phyloP scores from a whole-genome alignment of 1,140 invertebrate genomes.

The Leguminivora glycinivorella region DNA sequence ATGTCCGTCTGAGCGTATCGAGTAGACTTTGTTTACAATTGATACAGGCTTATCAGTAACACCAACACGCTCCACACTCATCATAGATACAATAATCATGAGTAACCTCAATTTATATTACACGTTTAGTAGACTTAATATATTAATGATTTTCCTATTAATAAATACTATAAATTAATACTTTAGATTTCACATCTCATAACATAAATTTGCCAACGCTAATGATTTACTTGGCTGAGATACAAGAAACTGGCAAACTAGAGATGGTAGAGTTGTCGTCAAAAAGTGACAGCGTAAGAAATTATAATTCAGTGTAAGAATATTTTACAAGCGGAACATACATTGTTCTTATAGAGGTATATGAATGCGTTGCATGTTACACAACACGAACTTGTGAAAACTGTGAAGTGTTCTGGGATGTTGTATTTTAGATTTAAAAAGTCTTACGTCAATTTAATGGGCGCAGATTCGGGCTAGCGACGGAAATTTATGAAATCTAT shows the following conservation, averaged over 20 bases:
- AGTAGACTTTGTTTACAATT: conserved; percentile 15
- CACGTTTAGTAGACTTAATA: too few species aligned
- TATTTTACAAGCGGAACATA: too few species aligned
- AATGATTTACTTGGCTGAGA: not conserved
- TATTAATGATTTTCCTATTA: not conserved
- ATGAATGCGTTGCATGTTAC: too few species aligned
- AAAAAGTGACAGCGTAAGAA: not conserved
- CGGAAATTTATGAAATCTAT: conserved; percentile 17
- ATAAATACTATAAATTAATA: not conserved
- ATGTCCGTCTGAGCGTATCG: conserved; percentile 2
- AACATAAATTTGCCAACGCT: not conserved
- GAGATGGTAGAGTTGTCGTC: not conserved
- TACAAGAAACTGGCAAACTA: not conserved
- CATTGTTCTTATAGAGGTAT: too few species aligned
- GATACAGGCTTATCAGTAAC: conserved; percentile 21
- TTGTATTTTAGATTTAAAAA: not conserved
- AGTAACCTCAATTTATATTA: too few species aligned
- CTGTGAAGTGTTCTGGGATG: not conserved
- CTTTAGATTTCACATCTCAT: not conserved
- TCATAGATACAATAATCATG: not conserved
- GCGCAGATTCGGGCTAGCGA: conserved; percentile 8
- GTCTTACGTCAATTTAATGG: not conserved
- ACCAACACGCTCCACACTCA: not conserved
- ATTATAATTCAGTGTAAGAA: too few species aligned
- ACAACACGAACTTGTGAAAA: too few species aligned